Evolutionary conservation across 2,797 vertebrate species (phyloP), one percentile per base, ranked within the genome.

Genomic region (Zonotrichia albicollis): DNA sequence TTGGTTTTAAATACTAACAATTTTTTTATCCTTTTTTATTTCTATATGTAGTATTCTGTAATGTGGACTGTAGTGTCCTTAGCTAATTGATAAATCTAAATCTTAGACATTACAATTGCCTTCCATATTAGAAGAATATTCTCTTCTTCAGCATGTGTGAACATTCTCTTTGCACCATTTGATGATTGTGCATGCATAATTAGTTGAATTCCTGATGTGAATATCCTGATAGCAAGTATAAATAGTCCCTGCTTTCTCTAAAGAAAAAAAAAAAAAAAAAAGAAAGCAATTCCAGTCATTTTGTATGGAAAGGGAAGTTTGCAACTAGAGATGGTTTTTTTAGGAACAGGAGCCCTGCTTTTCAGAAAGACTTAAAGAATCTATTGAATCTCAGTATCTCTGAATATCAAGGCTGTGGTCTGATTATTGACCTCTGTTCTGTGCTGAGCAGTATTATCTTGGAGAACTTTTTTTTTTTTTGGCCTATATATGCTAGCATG

Each of bases 171-270:
- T 62, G 72, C 92, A 88, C 55, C 89, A 43, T 84, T 87, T 94
- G 74, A 92, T 96, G 81, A 55, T 21, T 92, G 61, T 95, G 96
- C 96, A 94, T 97, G 95, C 89, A 62, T 92, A 90, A 90, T 82
- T 87, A 84, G 58, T 66, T 88, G 87, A 83, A 86, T 80, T 94
- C 79, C 95, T 90, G 58, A 81, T 80, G n/a, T 90, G 51, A 96
- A 50, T 96, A 89, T 85, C 89, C 84, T 84, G 74, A 76, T 45
- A 74, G 74, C 18, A 73, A 88, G 7, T 96, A 94, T 97, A 94
- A 94, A 92, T 97, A 97, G 54, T 51, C 43, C 51, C 88, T 87
- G 57, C 55, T 89, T 96, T 91, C 93, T 89, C 83, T 61, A 62
- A 84, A 92, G 16, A 13, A 32, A 76, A 36, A 76, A 36, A 29